Evolutionary conservation across 1,140 invertebrate genomes (phyloP), one percentile per base, ranked within the genome.

Genomic region (Papilio aristodemus): DNA sequence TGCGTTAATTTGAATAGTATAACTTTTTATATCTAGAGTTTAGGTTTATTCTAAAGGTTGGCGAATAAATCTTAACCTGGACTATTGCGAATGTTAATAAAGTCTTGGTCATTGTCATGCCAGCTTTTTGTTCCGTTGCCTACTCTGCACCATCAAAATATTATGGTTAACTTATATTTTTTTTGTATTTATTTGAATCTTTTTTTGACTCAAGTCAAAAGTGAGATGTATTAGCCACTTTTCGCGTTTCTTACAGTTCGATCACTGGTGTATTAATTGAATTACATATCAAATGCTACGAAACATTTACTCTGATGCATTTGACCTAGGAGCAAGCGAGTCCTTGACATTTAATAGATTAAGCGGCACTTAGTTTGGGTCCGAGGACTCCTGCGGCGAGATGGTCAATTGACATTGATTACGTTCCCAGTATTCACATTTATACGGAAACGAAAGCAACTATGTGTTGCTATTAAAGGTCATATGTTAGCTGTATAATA

Each of bases 271-370:
- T 19, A 19, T 2, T 54, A 22, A 54, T 22, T 13, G 19, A 25
- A 25, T 54, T 37, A 60, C 10, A 60, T 32, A 60, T 27, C 6
- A 58, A 58, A 37, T 36, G 57, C 59, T 19, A 19, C 14, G 5
- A 36, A 32, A 17, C 27, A 37, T 22, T 62, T 62, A 17, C 17
- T 38, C 10, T 19, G 17, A 62, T 62, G 36, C 59, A 66, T 50
- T 66, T 50, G 13, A 25, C 22, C 25, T 66, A 66, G 63, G 13
- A 59, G 36, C 62, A 43, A n/a, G 38, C 27, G 27, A 50, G 63
- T 46, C 73, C 73, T 75, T 75, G 73, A 75, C 73, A 75, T 75
- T 68, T 72, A 70, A 67, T 68, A 66, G 69, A 71, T 70, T 60
- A 57, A 68, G 58, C 43, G 32, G 41, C 50, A 67, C 46, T 50